phyloP scores from a whole-genome alignment of 2,888 invertebrate genomes.

The Aromia moschata region DNA sequence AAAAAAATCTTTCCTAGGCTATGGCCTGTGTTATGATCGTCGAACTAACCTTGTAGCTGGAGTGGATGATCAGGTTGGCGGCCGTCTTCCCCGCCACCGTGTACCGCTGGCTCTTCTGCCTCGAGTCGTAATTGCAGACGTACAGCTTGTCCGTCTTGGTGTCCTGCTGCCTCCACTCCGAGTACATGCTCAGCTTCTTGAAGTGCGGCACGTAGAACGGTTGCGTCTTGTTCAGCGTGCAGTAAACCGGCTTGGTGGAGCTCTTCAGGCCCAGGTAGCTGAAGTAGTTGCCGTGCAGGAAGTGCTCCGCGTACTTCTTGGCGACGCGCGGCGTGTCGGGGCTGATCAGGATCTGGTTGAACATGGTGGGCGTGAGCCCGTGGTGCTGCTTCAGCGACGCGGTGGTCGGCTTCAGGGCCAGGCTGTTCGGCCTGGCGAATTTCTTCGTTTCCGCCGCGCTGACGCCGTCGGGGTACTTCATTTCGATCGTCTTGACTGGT shows the following conservation, averaged over 20 bases:
- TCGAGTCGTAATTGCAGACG: constrained; percentile 74
- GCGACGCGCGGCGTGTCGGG: constrained; percentile 92
- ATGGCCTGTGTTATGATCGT: neutral
- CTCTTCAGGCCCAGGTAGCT: constrained; percentile 91
- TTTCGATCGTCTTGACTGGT: constrained; percentile 23
- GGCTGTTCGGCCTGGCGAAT: constrained; percentile 82
- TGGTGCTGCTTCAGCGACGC: constrained; percentile 84
- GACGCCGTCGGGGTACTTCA: constrained; percentile 20
- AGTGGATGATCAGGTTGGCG: constrained; percentile 59
- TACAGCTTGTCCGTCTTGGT: constrained; percentile 60
- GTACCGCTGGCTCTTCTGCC: constrained; percentile 73
- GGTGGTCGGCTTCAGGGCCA: constrained; percentile 85
- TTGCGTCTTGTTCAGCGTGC: constrained; percentile 92
- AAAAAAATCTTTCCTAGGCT: no score
- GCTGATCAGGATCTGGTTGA: constrained; percentile 84
- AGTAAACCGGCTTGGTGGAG: constrained; percentile 90
- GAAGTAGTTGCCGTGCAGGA: constrained; percentile 90
- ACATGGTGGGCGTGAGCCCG: constrained; percentile 82
- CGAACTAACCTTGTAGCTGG: constrained; percentile 60
- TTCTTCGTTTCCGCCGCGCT: constrained; percentile 64
- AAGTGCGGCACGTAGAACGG: constrained; percentile 93
- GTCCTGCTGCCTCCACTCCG: constrained; percentile 78
- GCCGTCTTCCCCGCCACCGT: constrained; percentile 68
- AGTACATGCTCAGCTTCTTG: constrained; percentile 95
- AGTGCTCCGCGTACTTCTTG: constrained; percentile 88